Base-by-base conservation (phyloP, 2,113 vertebrate genomes). In the Saimiri boliviensis region DNA sequence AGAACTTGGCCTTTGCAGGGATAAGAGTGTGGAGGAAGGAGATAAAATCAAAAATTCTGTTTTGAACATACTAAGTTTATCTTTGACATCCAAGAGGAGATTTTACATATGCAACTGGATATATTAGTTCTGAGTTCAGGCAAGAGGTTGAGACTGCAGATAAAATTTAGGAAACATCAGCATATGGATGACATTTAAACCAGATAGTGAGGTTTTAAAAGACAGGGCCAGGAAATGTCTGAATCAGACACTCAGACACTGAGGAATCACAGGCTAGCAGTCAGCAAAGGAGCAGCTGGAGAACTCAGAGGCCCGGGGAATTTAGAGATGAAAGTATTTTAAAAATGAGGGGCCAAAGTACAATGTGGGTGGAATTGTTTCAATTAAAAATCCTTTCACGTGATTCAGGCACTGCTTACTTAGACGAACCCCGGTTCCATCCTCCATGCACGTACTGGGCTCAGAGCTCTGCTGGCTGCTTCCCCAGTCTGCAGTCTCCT, bases 21-120 rank as follows among this genome's bases (percentile, higher is more conserved):
- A 49, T 27, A 58, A 32, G n/a, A 21, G 3, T 84, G 5, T 91
- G 10, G 63, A 80, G 76, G 52, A 8, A 95, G 7, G 27, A 45
- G 4, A 87, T 9, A 92, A 42, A 89, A 89, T 32, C 3, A 90
- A 85, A 84, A 77, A 54, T 47, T 87, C 25, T 86, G 17, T 71
- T 63, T 68, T 89, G 42, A 93, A 89, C 35, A 91, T 86, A 91
- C 13, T 83, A 77, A 56, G 16, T 94, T 91, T 83, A n/a, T 89
- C 25, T 25, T 54, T 77, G 83, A 79, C 35, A 92, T 63, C n/a
- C 19, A 80, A 47, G n/a, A 84, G 47, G 17, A 81, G 17, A 86
- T 92, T 83, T 87, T 86, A 82, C 49, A 68, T 45, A n/a, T 20
- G 17, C 32, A 77, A 20, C 47, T 81, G 37, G 40, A 74, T 70